Percentiles rank a stretch among this genome's conserved stretches.
Evolutionary conservation across 2,888 invertebrate genomes (phyloP).

Genomic region (Gymnosoma rotundatum): DNA sequence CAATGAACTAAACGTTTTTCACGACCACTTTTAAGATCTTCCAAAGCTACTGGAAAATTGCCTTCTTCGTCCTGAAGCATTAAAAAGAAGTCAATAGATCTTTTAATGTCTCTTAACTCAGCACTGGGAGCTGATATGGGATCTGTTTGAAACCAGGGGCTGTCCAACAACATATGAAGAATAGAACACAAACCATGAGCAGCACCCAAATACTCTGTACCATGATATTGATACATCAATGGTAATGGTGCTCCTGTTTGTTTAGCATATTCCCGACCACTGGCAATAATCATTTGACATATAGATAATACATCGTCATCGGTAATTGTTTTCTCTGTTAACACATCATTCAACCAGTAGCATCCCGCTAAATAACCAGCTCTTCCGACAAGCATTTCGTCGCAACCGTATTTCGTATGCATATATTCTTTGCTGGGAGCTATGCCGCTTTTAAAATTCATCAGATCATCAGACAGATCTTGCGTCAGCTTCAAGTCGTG

Average conservation of each 20-base stretch:
- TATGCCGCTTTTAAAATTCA: constrained; percentile 80
- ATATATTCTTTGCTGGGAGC: constrained; percentile 83
- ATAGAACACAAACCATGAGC: constrained; percentile 87
- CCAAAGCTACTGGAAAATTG: constrained; percentile 90
- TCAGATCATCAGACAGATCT: constrained; percentile 80
- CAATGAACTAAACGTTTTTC: constrained; percentile 91
- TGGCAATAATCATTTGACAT: constrained; percentile 87
- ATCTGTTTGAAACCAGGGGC: constrained; percentile 82
- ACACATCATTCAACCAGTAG: constrained; percentile 85
- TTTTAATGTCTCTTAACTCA: constrained; percentile 84
- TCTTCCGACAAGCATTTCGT: constrained; percentile 93
- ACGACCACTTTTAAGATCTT: constrained; percentile 84
- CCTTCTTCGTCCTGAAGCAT: constrained; percentile 86
- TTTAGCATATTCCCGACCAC: constrained; percentile 87
- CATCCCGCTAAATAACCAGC: constrained; percentile 92
- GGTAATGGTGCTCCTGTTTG: constrained; percentile 85
- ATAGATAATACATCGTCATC: constrained; percentile 85
- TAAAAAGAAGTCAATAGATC: constrained; percentile 86
- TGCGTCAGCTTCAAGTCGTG: constrained; percentile 82
- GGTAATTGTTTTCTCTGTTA: constrained; percentile 78
- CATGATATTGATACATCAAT: constrained; percentile 88
- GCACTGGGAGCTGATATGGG: constrained; percentile 76
- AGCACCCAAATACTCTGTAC: constrained; percentile 83
- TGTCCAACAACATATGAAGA: constrained; percentile 86
- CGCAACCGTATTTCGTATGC: constrained; percentile 87